Evolutionary conservation across 2,113 vertebrate species (phyloP).

Genomic region (Onychostoma macrolepis): DNA sequence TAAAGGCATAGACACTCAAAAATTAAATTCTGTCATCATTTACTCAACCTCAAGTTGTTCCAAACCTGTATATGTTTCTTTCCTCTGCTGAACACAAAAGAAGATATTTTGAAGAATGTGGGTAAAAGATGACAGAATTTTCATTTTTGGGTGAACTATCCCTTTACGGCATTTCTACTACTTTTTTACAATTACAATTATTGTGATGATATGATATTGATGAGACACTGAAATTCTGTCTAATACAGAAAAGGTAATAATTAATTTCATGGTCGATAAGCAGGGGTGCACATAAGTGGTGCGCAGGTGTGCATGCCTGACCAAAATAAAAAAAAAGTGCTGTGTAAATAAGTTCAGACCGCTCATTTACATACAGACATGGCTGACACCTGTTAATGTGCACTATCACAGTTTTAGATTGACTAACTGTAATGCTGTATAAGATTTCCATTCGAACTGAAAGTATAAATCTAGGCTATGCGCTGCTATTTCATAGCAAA

Average conservation of each 20-base stretch:
- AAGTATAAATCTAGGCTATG: too few species aligned
- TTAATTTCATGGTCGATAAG: not conserved
- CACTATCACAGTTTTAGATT: too few species aligned
- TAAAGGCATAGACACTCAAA: not conserved
- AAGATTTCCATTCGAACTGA: too few species aligned
- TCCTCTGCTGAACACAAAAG: not conserved
- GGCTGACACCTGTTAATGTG: too few species aligned
- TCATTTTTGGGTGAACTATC: not conserved
- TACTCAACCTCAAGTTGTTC: not conserved
- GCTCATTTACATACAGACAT: too few species aligned
- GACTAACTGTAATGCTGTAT: too few species aligned
- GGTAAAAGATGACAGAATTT: not conserved
- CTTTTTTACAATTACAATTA: not conserved
- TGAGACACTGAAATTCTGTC: not conserved
- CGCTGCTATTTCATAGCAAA: too few species aligned
- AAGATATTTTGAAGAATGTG: not conserved
- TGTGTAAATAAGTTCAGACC: too few species aligned
- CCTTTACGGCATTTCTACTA: not conserved
- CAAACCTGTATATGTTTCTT: not conserved
- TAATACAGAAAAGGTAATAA: not conserved
- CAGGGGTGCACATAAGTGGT: too few species aligned
- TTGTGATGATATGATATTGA: not conserved
- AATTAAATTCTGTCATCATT: not conserved
- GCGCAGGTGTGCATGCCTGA: too few species aligned
- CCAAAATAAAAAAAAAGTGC: too few species aligned